Percentiles rank a stretch among this genome's conserved stretches.
Evolutionary conservation across 2,888 invertebrate species (phyloP).

Genomic region (Anthrax anthrax): DNA sequence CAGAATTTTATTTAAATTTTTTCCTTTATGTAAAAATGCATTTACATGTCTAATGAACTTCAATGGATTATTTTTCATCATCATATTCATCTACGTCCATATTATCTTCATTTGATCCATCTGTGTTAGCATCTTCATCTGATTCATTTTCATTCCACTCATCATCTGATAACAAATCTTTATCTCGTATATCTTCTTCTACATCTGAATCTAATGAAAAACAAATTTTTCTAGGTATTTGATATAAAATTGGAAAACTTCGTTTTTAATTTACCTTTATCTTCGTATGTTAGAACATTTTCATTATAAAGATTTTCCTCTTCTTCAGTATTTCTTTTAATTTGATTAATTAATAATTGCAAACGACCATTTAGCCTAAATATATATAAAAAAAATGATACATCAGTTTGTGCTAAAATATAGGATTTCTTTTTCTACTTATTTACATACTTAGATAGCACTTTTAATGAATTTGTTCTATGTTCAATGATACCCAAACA

Average conservation of each 20-base stretch:
- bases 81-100: no score
- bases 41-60: no score
- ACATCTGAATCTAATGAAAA: conserved; percentile 18
- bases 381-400: conserved; percentile 5
- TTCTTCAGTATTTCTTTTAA: conserved; percentile 25
- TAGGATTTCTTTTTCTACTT: no score
- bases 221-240: no score
- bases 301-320: conserved; percentile 23
- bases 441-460: conserved; percentile 26
- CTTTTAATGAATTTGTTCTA: conserved; percentile 26
- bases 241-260: neutral
- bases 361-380: conserved; percentile 29
- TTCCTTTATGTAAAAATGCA: no score
- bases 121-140: conserved; percentile 18
- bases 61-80: no score
- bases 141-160: conserved; percentile 22
- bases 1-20: no score
- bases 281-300: conserved; percentile 25
- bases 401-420: neutral
- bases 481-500: conserved; percentile 33
- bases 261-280: conserved; percentile 19
- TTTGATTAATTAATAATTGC: conserved; percentile 30
- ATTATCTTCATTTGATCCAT: neutral
- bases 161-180: conserved; percentile 16
- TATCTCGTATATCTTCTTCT: conserved; percentile 16